These are phyloP conservation scores for Apodemus sylvaticus DNA, from an alignment of 2,113 vertebrate species.

Conservation along the genomic window DNA sequence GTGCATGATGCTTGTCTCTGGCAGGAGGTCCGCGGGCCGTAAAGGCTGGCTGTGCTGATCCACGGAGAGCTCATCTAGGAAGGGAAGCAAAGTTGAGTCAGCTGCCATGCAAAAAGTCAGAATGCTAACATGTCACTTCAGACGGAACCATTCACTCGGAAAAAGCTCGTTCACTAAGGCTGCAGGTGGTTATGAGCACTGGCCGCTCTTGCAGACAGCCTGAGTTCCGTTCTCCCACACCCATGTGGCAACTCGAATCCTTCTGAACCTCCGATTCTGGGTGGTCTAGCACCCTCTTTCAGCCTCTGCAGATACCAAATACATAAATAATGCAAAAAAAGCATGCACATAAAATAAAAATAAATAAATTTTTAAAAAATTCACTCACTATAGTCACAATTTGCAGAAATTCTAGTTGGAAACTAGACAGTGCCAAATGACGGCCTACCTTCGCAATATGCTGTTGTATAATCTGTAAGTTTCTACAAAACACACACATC, in stretches of 20 bases:
- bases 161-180: background rate
- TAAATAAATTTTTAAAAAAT: background rate
- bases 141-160: background rate
- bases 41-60: slow-evolving; percentile 80
- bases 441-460: background rate
- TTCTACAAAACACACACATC: background rate
- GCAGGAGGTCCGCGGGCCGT: slow-evolving; percentile 74
- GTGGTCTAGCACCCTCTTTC: background rate
- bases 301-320: background rate
- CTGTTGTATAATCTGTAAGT: background rate
- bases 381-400: background rate
- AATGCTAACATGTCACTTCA: accelerated
- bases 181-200: background rate
- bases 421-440: background rate
- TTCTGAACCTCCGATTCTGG: background rate
- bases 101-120: background rate
- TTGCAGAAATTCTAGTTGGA: background rate
- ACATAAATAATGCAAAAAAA: background rate
- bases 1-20: slow-evolving; percentile 72
- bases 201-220: background rate
- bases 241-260: background rate
- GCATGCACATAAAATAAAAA: background rate
- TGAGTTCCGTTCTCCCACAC: background rate
- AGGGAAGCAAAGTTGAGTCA: slow-evolving; percentile 59
- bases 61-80: slow-evolving; percentile 82